Percentiles rank a stretch among this genome's conserved stretches.
These are phyloP conservation scores for Heterodera carotae DNA, from an alignment of 1,140 invertebrate species.

Conservation along the genomic window DNA sequence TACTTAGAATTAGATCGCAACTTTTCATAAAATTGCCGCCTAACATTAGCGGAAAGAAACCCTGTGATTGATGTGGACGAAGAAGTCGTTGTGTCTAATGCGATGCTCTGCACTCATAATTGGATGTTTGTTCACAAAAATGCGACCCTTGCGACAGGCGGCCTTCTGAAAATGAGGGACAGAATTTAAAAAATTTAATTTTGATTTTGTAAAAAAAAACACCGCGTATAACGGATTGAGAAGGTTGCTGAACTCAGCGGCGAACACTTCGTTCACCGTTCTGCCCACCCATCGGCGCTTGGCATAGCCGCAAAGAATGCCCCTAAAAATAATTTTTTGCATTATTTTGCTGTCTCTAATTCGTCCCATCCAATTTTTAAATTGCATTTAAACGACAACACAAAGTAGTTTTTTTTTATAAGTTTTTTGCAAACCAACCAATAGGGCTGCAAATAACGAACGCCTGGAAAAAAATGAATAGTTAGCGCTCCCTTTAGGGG, in stretches of 20 bases:
- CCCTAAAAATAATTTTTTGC: neutral
- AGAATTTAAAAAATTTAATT: slow-evolving; percentile 22
- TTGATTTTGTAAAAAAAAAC: slow-evolving; percentile 71
- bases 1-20: slow-evolving; percentile 10
- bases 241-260: slow-evolving; percentile 72
- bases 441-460: slow-evolving; percentile 97
- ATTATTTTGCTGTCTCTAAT: neutral
- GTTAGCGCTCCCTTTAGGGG: neutral
- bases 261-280: slow-evolving; percentile 89
- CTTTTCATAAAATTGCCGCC: neutral
- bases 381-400: neutral
- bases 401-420: too few relatives aligned
- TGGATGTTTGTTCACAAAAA: slow-evolving; percentile 91
- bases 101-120: slow-evolving; percentile 82
- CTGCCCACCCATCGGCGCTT: slow-evolving; percentile 96
- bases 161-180: slow-evolving; percentile 76
- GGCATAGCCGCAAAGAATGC: slow-evolving; percentile 89
- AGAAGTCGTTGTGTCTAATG: slow-evolving; percentile 87
- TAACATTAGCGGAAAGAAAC: neutral
- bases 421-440: too few relatives aligned
- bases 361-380: too few relatives aligned
- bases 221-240: slow-evolving; percentile 69
- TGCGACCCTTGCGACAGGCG: slow-evolving; percentile 83
- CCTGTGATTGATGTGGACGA: slow-evolving; percentile 80
- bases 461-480: slow-evolving; percentile 71